Percentiles rank a stretch among this genome's conserved stretches.
These are phyloP conservation scores for Caenorhabditis japonica DNA, from an alignment of 2,888 invertebrate species.

Conservation along the genomic window DNA sequence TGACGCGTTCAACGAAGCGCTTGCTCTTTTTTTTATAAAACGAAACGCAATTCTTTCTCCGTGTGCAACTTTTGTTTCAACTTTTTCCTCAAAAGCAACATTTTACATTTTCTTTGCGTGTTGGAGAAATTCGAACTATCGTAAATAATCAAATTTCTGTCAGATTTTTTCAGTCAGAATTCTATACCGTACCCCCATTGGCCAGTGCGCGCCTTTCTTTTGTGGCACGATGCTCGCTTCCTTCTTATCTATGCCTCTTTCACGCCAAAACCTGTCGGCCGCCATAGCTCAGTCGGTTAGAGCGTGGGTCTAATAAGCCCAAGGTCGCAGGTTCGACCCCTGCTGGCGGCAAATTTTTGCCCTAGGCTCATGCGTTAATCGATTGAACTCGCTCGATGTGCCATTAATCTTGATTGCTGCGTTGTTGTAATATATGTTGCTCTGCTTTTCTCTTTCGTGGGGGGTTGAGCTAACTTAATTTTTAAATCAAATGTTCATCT, in stretches of 20 bases:
- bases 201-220: not conserved
- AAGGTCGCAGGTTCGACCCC: constrained; percentile 77
- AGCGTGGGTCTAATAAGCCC: constrained; percentile 77
- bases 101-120: not conserved
- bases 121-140: not conserved
- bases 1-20: constrained; percentile 18
- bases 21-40: not conserved
- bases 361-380: no score
- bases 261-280: constrained; percentile 51
- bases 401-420: not conserved
- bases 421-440: no score
- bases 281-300: constrained; percentile 77
- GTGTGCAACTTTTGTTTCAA: no score
- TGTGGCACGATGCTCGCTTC: not conserved
- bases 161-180: no score
- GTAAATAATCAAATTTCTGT: no score
- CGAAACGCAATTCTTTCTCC: not conserved
- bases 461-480: constrained; percentile 4
- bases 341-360: constrained; percentile 74
- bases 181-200: no score
- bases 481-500: constrained; percentile 35
- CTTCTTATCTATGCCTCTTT: constrained; percentile 2
- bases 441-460: no score
- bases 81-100: not conserved
- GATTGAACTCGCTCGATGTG: no score